Conservation (phyloP, 2,797 vertebrate species). For the Fundulus diaphanus region DNA sequence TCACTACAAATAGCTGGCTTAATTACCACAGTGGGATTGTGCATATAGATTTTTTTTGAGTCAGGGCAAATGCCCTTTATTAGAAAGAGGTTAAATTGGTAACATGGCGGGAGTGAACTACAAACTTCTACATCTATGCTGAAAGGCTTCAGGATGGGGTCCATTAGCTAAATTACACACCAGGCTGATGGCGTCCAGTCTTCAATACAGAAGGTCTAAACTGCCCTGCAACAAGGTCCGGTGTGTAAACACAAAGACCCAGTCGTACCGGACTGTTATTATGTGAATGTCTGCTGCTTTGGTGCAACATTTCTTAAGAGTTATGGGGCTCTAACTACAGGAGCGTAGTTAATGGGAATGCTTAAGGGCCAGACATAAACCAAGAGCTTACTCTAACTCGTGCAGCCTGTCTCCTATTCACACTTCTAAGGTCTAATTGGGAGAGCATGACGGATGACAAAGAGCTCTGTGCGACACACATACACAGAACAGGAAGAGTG, state of each 20-base stretch:
- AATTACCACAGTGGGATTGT: conserved; percentile 25
- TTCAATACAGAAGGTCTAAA: conserved; percentile 35
- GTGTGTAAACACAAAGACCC: conserved; percentile 50
- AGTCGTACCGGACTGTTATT: conserved; percentile 58
- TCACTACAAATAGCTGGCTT: conserved; percentile 48
- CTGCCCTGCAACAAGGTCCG: conserved; percentile 30
- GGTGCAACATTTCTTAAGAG: conserved; percentile 58
- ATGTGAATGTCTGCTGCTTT: conserved; percentile 51
- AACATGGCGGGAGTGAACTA: conserved; percentile 26
- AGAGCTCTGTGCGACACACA: conserved; percentile 64
- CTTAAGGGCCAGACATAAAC: conserved; percentile 50
- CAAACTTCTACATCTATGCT: conserved; percentile 13
- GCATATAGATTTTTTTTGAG: conserved; percentile 22
- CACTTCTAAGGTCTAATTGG: conserved; percentile 61
- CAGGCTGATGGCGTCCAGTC: conserved; percentile 39
- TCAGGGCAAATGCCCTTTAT: conserved; percentile 18
- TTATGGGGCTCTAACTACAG: conserved; percentile 59
- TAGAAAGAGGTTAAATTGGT: conserved; percentile 42
- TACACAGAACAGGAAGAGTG: conserved; percentile 59
- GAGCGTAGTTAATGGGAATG: conserved; percentile 44
- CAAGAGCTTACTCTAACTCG: conserved; percentile 48
- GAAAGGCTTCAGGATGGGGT: conserved; percentile 25
- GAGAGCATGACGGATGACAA: conserved; percentile 76
- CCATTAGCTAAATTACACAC: conserved; percentile 66
- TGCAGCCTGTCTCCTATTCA: conserved; percentile 60